Evolutionary conservation across 2,888 invertebrate genomes (phyloP).

Genomic region (Cataglyphis altisquamis): DNA sequence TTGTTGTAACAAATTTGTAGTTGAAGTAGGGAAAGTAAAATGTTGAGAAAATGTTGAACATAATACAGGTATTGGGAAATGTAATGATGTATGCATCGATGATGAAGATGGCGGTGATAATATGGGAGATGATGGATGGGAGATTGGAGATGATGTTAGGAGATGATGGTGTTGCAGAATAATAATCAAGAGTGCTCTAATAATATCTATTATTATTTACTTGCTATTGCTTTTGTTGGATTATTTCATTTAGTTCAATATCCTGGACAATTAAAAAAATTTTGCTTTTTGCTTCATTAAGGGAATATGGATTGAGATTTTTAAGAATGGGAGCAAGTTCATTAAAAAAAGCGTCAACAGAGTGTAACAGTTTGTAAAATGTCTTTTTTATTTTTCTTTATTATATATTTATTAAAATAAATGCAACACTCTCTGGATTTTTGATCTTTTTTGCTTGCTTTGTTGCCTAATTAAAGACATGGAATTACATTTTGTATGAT

Average conservation of each 20-base stretch:
- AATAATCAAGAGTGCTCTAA: background rate
- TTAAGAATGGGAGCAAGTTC: background rate
- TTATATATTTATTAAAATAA: conserved; percentile 11
- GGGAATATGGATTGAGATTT: conserved; percentile 19
- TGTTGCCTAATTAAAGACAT: background rate
- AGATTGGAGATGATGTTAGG: too few species aligned
- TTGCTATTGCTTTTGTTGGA: background rate
- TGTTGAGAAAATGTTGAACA: background rate
- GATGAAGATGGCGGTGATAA: background rate
- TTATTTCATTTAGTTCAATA: conserved; percentile 24
- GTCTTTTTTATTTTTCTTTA: background rate
- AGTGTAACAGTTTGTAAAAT: background rate
- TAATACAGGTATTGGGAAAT: background rate
- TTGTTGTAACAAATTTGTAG: background rate
- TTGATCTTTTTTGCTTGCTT: background rate
- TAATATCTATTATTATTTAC: background rate
- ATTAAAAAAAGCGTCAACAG: conserved; percentile 3
- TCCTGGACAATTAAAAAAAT: conserved; percentile 22
- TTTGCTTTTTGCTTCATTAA: conserved; percentile 21
- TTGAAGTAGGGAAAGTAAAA: background rate
- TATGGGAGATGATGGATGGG: background rate
- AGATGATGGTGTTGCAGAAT: background rate
- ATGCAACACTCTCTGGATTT: background rate
- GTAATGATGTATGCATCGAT: background rate
- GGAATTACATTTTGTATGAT: background rate